Evolutionary conservation across 2,888 invertebrate species (phyloP), one percentile per base, ranked within the genome.

Genomic region (Aphidius colemani): DNA sequence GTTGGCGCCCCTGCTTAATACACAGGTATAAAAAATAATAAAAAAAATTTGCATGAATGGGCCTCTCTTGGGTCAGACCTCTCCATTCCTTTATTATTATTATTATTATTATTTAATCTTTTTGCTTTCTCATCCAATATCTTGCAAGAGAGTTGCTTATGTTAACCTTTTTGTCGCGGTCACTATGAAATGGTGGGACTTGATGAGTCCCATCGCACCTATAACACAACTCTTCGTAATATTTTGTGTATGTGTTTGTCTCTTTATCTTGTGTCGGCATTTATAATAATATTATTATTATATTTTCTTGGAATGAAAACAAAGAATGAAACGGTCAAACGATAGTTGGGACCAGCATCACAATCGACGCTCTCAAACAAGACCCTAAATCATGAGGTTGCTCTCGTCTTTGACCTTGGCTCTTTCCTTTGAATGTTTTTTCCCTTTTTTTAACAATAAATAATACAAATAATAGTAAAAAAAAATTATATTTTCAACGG

Each of bases 291-390:
- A 30, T 30, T 30, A 30, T 30, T 30, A 30, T 30, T 30, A 30
- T 30, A 30, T 30, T 30, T 66, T 70, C 70, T 59, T 40, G 61
- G 69, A 70, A 70, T 59, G 67, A 63, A 69, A 69, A 69, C 70
- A 69, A 69, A 69, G 69, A 64, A 59, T 51, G 48, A 50, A 59
- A 63, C 64, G 64, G 63, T 53, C 56, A 44, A 49, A 44, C 49
- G 53, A 30, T 30, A 3, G 30, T 30, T 30, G 3, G 4, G 5
- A 30, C 30, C 30, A 30, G 30, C 30, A 30, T 30, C 30, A 30
- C 30, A 30, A 30, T 30, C 30, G 30, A 30, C 13, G 13, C 30
- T 30, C 30, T 30, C 30, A 30, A 30, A 30, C 30, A 30, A 30
- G 30, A 4, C 30, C 30, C 30, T 30, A 30, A 30, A 30, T 30